These are phyloP conservation scores for Callyntrura guangdongensis DNA, from an alignment of 2,888 invertebrate genomes.

Conservation along the genomic window DNA sequence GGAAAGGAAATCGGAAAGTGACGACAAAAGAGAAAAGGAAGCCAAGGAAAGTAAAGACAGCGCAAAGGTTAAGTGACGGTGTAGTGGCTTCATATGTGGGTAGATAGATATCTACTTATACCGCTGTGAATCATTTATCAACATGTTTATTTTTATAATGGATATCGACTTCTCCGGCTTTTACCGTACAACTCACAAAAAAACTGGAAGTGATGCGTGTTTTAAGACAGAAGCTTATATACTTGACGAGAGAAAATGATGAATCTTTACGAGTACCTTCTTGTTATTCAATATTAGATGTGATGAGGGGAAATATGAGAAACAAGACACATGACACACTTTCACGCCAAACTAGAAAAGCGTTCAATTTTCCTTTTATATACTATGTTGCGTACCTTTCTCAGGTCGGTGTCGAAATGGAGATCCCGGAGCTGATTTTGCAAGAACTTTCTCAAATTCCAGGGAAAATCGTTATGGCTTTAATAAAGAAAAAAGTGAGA, in stretches of 20 bases:
- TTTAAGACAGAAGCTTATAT: not conserved
- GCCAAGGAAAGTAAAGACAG: not conserved
- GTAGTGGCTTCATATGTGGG: not conserved
- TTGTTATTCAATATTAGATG: not conserved
- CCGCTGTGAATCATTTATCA: not conserved
- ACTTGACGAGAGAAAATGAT: not conserved
- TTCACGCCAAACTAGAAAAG: conserved; percentile 24
- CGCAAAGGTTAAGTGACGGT: not conserved
- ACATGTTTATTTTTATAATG: conserved; percentile 37
- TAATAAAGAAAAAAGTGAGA: conserved; percentile 62
- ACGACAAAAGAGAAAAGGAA: conserved; percentile 23
- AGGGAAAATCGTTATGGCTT: conserved; percentile 85
- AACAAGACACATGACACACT: conserved; percentile 41
- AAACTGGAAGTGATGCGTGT: not conserved
- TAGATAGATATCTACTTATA: conserved; percentile 7
- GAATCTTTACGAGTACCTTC: not conserved
- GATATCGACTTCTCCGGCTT: not conserved
- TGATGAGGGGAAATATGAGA: not conserved
- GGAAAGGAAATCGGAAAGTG: conserved; percentile 21
- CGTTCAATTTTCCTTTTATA: conserved; percentile 29
- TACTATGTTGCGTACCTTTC: conserved; percentile 80
- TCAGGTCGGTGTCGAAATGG: conserved; percentile 84
- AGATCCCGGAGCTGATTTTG: conserved; percentile 85
- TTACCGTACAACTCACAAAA: not conserved
- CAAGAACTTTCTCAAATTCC: conserved; percentile 84